phyloP scores from a whole-genome alignment of 1,140 invertebrate genomes.

The Lerema accius region DNA sequence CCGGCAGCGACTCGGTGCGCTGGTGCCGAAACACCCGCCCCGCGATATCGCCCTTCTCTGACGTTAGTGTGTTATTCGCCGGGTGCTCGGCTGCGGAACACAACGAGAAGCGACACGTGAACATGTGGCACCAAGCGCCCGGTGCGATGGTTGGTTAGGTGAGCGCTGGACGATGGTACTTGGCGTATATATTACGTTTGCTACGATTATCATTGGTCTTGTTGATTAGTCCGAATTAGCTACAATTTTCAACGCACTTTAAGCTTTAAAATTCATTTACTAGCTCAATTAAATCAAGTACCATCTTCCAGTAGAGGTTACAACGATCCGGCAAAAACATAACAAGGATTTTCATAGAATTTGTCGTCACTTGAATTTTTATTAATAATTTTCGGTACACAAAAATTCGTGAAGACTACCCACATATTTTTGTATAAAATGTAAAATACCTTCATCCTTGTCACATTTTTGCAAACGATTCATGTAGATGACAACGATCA shows the following conservation, averaged over 20 bases:
- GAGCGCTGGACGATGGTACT: slow-evolving; percentile 49
- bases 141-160: slow-evolving; percentile 61
- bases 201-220: too few species aligned
- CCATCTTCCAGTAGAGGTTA: slow-evolving; percentile 39
- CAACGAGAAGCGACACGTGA: slow-evolving; percentile 76
- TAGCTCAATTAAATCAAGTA: slow-evolving; percentile 35
- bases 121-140: slow-evolving; percentile 71
- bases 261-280: too few species aligned
- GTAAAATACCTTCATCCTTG: too few species aligned
- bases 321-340: slow-evolving; percentile 31
- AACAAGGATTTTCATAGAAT: slow-evolving; percentile 24
- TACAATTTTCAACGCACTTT: too few species aligned
- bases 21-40: slow-evolving; percentile 61
- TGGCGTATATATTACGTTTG: too few species aligned
- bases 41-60: slow-evolving; percentile 55
- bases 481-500: slow-evolving; percentile 37
- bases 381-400: too few species aligned
- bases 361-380: too few species aligned
- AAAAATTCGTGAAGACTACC: not conserved
- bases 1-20: slow-evolving; percentile 66
- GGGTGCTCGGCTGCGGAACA: slow-evolving; percentile 72
- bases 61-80: slow-evolving; percentile 73
- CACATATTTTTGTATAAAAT: too few species aligned
- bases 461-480: slow-evolving; percentile 35
- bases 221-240: too few species aligned